Evolutionary conservation across 1,140 invertebrate species (phyloP), one percentile per base, ranked within the genome.

Genomic region (Sinella curviseta): DNA sequence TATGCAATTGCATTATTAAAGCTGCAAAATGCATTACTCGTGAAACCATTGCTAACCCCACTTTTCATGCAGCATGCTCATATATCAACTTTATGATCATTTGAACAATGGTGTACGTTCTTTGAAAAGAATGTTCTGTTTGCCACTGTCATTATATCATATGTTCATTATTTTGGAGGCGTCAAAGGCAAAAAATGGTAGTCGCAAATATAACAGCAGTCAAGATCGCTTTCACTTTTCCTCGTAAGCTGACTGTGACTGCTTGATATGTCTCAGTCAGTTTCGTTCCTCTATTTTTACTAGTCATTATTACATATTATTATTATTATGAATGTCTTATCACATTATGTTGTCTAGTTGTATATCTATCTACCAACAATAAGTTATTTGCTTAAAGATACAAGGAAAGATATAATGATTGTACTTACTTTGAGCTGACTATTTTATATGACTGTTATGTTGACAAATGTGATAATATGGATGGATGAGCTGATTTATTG

Each of bases 181-280:
- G 30, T 70, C 65, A 70, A 70, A 60, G 55, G 55, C 55, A 60
- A 70, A 65, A 65, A 70, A 70, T 70, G 12, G 55, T 24, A 70
- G 14, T 30, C 65, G 24, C 57, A 16, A 48, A 48, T n/a, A 48
- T 48, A 20, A 26, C 65, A 70, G 31, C 30, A 70, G 65, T 70
- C 65, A 70, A 70, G 65, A 70, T 70, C 65, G 65, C 65, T 70
- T 70, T 70, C 65, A 70, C 65, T 70, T 70, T 70, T 33, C 65
- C 31, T 70, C 31, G 65, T 70, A 26, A n/a, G 31, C 65, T 70
- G 55, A 24, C 24, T n/a, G n/a, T n/a, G n/a, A n/a, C n/a, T n/a
- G n/a, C n/a, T n/a, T n/a, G n/a, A n/a, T 70, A 14, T 70, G 24
- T 65, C 57, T 60, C 57, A 48, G 4, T 48, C 39, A 48, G 4